phyloP scores from a whole-genome alignment of 2,113 vertebrate species.

The Stigmatopora argus region DNA sequence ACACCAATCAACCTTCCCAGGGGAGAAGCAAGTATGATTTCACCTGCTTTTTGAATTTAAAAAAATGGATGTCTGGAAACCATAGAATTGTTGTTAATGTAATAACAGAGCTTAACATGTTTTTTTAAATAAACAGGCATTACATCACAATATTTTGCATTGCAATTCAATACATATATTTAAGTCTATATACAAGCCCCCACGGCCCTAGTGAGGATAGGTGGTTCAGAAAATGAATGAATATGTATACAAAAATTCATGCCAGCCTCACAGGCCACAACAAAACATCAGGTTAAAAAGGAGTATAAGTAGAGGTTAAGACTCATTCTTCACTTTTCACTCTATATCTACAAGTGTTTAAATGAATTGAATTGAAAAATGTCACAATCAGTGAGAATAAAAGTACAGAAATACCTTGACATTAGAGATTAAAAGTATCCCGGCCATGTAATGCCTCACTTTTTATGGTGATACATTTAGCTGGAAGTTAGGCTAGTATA shows the following conservation, averaged over 20 bases:
- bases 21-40: neutral
- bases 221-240: too few species aligned
- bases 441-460: neutral
- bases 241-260: too few species aligned
- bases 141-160: too few species aligned
- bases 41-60: neutral
- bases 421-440: neutral
- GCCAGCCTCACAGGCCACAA: neutral
- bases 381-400: neutral
- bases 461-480: slow-evolving; percentile 3
- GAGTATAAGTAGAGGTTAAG: too few species aligned
- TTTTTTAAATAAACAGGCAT: too few species aligned
- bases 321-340: neutral
- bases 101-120: too few species aligned
- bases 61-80: neutral
- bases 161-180: too few species aligned
- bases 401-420: too few species aligned
- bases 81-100: neutral
- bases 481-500: slow-evolving; percentile 56
- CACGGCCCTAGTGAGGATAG: too few species aligned
- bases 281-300: neutral
- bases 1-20: neutral
- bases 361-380: neutral
- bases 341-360: neutral
- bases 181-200: too few species aligned